Base-by-base conservation (phyloP, 2,888 invertebrate genomes). In the Acanthosepion esculentum region DNA sequence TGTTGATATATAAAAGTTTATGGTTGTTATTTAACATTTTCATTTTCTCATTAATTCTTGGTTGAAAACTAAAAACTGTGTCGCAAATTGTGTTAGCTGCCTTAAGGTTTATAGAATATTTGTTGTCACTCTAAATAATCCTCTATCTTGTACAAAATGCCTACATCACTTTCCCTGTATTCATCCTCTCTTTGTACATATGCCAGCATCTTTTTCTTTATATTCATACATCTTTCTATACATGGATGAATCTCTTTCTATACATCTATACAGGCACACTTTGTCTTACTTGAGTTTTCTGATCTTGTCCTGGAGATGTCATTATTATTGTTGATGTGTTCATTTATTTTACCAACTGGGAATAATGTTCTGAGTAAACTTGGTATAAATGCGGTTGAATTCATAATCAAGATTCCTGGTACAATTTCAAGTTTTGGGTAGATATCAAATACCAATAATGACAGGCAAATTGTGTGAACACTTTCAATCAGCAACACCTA, bases 371-470 rank as follows among this genome's bases (percentile, higher is more conserved):
- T 96, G 50, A 97, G 95, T 50, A 97, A 94, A 50, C 96, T 96
- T 0, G 97, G 97, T 8, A 97, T 91, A 18, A 96, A 95, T 64
- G 96, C 96, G 0, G 96, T 96, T 15, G 96, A 96, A 92, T 95
- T 96, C 95, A 97, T 95, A 12, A 97, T 94, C 53, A 97, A 95
- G 1, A 97, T 95, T 5, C 96, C 97, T 20, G 96, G 96, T 20
- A 96, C 95, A 92, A 96, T 96, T 95, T 97, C 96, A 93, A 97
- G 95, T 33, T 96, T 95, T 23, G 97, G 97, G 48, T 97, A 95
- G 29, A 97, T 95, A 26, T 96, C 95, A 95, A 97, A 97, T 53
- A 97, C 96, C 64, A 97, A 95, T 10, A 97, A 95, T 93, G 96
- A 96, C 12, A 97, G 95, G 15, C 97, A 97, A 50, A 97, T 94